Percentiles rank a stretch among this genome's conserved stretches.
These are phyloP conservation scores for Ceratina japonica DNA, from an alignment of 1,140 invertebrate genomes.

Conservation along the genomic window DNA sequence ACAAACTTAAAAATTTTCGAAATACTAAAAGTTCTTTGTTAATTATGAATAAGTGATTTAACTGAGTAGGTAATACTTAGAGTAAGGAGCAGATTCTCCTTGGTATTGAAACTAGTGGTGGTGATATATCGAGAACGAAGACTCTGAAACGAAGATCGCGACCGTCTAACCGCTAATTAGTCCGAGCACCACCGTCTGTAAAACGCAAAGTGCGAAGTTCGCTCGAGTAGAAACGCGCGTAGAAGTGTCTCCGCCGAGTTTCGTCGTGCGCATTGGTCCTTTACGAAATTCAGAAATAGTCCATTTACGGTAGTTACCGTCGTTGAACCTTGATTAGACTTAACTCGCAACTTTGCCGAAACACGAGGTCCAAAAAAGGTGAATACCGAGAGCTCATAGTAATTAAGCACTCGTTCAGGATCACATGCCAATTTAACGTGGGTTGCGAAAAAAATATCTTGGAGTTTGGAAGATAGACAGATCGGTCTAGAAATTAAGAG, in stretches of 20 bases:
- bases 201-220: constrained; percentile 21
- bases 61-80: no score
- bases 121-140: background rate
- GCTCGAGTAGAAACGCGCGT: constrained; percentile 2
- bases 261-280: constrained; percentile 17
- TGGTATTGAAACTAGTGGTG: background rate
- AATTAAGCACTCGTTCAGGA: no score
- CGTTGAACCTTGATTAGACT: background rate
- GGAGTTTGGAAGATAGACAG: no score
- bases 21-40: no score
- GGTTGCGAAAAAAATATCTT: no score
- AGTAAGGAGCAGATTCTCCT: background rate
- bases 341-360: background rate
- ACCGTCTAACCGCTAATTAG: constrained; percentile 33
- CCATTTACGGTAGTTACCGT: background rate
- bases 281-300: constrained; percentile 6
- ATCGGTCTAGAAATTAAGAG: no score
- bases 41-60: no score
- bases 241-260: constrained; percentile 6
- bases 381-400: no score
- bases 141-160: constrained; percentile 4
- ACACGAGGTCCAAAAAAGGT: background rate
- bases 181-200: background rate
- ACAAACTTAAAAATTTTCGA: background rate
- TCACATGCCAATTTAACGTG: no score